phyloP scores from a whole-genome alignment of 2,113 vertebrate species.

The Salvator merianae region DNA sequence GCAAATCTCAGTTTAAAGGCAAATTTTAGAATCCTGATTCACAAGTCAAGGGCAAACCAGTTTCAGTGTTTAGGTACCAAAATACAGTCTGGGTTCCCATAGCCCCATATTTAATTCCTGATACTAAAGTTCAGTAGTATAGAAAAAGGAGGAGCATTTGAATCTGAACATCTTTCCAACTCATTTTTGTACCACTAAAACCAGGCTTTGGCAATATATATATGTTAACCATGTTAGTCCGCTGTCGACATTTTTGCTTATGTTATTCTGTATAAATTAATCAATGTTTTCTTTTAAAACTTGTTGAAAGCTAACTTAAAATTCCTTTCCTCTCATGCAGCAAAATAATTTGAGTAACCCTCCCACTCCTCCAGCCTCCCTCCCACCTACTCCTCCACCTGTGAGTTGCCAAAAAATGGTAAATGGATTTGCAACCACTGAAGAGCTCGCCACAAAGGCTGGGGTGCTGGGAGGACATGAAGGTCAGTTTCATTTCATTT shows the following conservation, averaged over 20 bases:
- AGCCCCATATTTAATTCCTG: background rate
- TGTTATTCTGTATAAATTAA: background rate
- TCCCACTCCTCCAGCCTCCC: conserved; percentile 94
- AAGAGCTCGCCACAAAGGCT: conserved; percentile 89
- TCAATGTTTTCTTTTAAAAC: background rate
- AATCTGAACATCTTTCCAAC: background rate
- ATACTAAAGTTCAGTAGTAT: background rate
- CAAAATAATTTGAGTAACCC: conserved; percentile 98
- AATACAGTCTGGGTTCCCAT: background rate
- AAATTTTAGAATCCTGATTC: background rate
- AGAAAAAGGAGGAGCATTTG: background rate
- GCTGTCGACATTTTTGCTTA: background rate
- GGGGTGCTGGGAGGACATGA: conserved; percentile 82
- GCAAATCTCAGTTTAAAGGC: background rate
- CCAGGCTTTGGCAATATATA: background rate
- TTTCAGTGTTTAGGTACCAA: background rate
- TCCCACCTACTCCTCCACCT: conserved; percentile 95
- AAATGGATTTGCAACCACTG: conserved; percentile 91
- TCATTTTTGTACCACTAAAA: background rate
- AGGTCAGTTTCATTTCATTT: conserved; percentile 67
- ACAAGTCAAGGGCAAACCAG: background rate
- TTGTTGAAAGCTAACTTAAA: conserved; percentile 45
- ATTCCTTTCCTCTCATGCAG: conserved; percentile 73
- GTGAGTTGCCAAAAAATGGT: conserved; percentile 90
- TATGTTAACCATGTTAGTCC: background rate